Evolutionary conservation across 2,888 invertebrate genomes (phyloP).

Genomic region (Drosophila maculinotata): DNA sequence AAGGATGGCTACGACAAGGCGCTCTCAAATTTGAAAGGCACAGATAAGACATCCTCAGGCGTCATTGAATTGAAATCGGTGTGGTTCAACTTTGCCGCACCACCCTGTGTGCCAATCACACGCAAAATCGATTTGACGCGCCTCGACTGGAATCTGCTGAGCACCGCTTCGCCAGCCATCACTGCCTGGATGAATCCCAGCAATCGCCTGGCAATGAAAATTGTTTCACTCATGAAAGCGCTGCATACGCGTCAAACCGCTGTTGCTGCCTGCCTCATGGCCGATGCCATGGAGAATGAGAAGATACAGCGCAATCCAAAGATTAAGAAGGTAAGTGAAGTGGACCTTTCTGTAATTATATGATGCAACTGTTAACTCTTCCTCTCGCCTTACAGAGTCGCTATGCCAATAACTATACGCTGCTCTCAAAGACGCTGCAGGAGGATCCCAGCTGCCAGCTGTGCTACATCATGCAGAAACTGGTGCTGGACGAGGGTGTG

Average conservation of each 20-base stretch:
- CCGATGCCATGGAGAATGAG: conserved; percentile 95
- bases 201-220: conserved; percentile 94
- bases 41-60: conserved; percentile 91
- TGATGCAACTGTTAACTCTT: conserved; percentile 3
- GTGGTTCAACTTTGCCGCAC: conserved; percentile 99
- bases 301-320: conserved; percentile 87
- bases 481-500: conserved; percentile 91
- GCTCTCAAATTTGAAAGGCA: conserved; percentile 88
- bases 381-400: conserved; percentile 89
- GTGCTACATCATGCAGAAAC: conserved; percentile 94
- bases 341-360: too few species aligned
- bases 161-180: conserved; percentile 98
- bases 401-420: conserved; percentile 92
- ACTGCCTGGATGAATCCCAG: conserved; percentile 99
- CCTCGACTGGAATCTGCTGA: conserved; percentile 97
- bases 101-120: conserved; percentile 96
- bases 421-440: conserved; percentile 94
- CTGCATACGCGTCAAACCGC: conserved; percentile 93
- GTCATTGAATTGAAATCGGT: conserved; percentile 95
- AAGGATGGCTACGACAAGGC: conserved; percentile 81
- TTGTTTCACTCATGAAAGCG: conserved; percentile 92
- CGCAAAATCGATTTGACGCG: conserved; percentile 97
- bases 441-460: conserved; percentile 98
- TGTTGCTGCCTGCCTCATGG: conserved; percentile 97
- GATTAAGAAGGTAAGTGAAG: conserved; percentile 81